These are phyloP conservation scores for human DNA, from an alignment of 2,113 vertebrate genomes.

Conservation along the genomic window GRCh38 chr5:56783501-56784000, in stretches of 20 bases:
- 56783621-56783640: neutral
- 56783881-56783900: neutral
- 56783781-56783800: too few species aligned
- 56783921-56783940: neutral
- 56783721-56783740: too few species aligned
- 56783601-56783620: neutral
- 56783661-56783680: neutral
- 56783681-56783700: neutral
- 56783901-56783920: neutral
- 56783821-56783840: neutral
- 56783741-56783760: too few species aligned
- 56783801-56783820: neutral
- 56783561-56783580: neutral
- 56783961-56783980: neutral
- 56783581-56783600: neutral
- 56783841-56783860: neutral
- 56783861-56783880: neutral
- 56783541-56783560: neutral
- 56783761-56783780: too few species aligned
- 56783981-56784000: conserved; percentile 1
- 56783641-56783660: neutral
- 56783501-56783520: neutral
- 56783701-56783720: too few species aligned
- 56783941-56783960: neutral
- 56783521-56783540: neutral